phyloP scores from a whole-genome alignment of 1,140 invertebrate genomes.

The Aphaenogaster floridana region DNA sequence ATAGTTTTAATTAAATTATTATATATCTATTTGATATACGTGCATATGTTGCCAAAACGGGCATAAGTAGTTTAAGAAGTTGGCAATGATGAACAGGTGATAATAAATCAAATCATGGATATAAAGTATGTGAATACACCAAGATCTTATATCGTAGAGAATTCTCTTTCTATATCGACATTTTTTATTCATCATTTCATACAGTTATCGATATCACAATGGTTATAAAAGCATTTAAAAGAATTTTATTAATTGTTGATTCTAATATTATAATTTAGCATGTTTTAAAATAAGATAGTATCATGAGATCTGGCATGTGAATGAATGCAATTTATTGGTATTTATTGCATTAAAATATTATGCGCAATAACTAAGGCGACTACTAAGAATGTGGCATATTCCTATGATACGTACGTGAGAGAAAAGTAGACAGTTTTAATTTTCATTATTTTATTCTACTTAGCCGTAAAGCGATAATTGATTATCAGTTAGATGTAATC shows the following conservation, averaged over 20 bases:
- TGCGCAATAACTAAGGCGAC: neutral
- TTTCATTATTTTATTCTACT: neutral
- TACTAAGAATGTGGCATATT: neutral
- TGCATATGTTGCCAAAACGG: conserved; percentile 15
- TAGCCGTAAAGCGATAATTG: neutral
- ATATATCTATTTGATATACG: conserved; percentile 12
- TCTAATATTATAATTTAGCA: conserved; percentile 6
- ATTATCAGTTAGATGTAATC: conserved; percentile 8
- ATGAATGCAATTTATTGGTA: conserved; percentile 27
- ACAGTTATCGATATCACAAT: conserved; percentile 23
- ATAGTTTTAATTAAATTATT: conserved; percentile 56
- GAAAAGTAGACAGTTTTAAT: neutral
- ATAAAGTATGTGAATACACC: neutral
- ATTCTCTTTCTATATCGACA: neutral
- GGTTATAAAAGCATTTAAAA: conserved; percentile 25
- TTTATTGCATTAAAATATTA: neutral
- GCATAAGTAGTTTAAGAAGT: conserved; percentile 32
- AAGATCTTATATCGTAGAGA: neutral
- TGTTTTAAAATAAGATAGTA: neutral
- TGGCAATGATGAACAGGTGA: neutral
- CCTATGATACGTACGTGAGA: neutral
- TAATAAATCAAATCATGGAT: conserved; percentile 26
- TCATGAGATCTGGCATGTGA: neutral
- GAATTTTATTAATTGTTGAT: conserved; percentile 31
- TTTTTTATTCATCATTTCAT: neutral